Evolutionary conservation across 2,797 vertebrate species (phyloP), one percentile per base, ranked within the genome.

Genomic region (Urocyon cinereoargenteus): DNA sequence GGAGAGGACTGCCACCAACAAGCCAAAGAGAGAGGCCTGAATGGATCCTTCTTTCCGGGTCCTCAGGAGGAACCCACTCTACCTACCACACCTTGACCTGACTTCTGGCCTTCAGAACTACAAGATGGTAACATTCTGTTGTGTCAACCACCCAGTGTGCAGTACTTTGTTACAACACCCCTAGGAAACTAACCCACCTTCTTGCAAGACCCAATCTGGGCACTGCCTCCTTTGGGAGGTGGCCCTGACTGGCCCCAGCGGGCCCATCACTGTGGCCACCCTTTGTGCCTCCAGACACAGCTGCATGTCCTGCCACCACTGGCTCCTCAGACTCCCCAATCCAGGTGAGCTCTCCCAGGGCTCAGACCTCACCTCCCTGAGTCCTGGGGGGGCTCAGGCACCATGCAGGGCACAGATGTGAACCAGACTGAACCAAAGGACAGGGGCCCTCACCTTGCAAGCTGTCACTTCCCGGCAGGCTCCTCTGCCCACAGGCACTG

Each of bases 401-500:
- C 73, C 64, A 28, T 3, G n/a, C 53, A 6, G 7, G 5, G 31
- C 62, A 75, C 64, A 31, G 62, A n/a, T 0, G 18, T n/a, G 68
- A 75, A 1, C 40, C 9, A 0, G 22, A 31, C 0, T 2, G 73
- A 79, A 70, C 5, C 24, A 10, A 55, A 64, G 34, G 57, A 49
- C 45, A 94, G 34, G 3, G 10, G 55, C 36, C 49, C 70, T 61
- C 78, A 49, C 73, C 51, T 28, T 7, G 1, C 4, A 1, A 36
- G 28, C 83, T 72, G 75, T 34, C 73, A 78, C 78, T 75, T 94
- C 86, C 51, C 57, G 36, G 49, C 53, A 19, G 91, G 49, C 22
- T 88, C 61, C 72, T 83, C 70, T 22, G 19, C 55, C 62, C 5
- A 34, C 90, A 11, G 0, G 36, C 22, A 4, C 5, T 6, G 66